These are phyloP conservation scores for Poecilia wingei DNA, from an alignment of 2,797 vertebrate species.

Conservation along the genomic window DNA sequence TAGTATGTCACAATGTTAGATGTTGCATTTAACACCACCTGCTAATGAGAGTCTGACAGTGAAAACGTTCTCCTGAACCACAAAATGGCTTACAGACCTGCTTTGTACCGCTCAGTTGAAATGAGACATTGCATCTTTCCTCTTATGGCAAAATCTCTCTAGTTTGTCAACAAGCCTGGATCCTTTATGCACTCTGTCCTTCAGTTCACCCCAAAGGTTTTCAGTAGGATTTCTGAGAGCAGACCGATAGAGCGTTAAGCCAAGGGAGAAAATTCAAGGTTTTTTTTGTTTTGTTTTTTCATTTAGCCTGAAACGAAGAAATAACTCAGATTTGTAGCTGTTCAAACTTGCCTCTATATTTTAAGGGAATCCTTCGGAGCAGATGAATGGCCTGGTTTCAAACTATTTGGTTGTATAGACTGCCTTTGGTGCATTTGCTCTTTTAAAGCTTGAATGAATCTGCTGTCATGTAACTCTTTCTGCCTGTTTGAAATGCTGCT, in stretches of 20 bases:
- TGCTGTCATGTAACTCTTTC: neutral
- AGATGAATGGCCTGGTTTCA: conserved; percentile 7
- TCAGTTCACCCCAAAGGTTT: neutral
- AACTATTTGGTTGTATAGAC: neutral
- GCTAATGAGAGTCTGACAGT: too few species aligned
- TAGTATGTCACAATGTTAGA: neutral
- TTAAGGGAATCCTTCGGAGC: conserved; percentile 25
- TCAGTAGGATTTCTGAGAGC: neutral
- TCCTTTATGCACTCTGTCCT: neutral
- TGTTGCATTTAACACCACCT: neutral
- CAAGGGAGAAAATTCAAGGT: neutral
- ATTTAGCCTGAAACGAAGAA: neutral
- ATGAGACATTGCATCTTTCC: neutral
- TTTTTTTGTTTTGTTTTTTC: neutral
- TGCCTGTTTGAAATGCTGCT: conserved; percentile 7
- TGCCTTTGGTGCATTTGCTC: neutral
- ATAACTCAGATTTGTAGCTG: conserved; percentile 6
- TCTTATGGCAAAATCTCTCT: neutral
- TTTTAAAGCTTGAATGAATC: neutral
- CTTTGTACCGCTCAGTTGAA: neutral
- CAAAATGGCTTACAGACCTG: neutral
- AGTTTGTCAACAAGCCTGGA: neutral
- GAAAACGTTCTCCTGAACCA: too few species aligned
- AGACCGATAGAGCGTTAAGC: neutral
- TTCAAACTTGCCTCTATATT: conserved; percentile 9